Percentiles rank a stretch among this genome's conserved stretches.
phyloP scores from a whole-genome alignment of 2,113 vertebrate genomes.

The Dolichotis patagonum region DNA sequence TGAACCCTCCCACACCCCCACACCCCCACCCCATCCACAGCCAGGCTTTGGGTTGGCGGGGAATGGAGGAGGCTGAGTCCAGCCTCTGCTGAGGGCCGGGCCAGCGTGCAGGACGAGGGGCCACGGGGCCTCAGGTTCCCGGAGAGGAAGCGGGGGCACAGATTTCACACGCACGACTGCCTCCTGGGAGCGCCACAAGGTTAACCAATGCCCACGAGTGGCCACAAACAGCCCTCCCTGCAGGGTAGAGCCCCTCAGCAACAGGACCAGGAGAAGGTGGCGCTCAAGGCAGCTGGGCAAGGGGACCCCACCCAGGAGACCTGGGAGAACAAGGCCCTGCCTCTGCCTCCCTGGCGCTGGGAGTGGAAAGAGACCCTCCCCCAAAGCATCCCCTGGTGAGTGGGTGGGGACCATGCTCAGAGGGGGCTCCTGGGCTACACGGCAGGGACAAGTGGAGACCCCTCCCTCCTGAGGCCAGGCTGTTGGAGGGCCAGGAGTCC shows the following conservation, averaged over 20 bases:
- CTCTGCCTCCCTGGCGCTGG: slow-evolving; percentile 54
- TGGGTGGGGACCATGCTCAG: slow-evolving; percentile 59
- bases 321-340: accelerated
- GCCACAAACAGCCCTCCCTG: background rate
- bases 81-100: background rate
- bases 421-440: slow-evolving; percentile 38
- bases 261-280: background rate
- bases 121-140: background rate
- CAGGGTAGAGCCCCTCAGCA: accelerated
- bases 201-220: background rate
- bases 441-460: slow-evolving; percentile 54
- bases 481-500: too few species aligned
- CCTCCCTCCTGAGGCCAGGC: background rate
- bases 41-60: too few species aligned
- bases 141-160: background rate
- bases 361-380: slow-evolving; percentile 79
- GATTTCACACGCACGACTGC: accelerated
- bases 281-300: background rate
- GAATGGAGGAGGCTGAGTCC: accelerated
- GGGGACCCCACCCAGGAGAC: background rate
- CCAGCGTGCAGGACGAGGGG: too few species aligned
- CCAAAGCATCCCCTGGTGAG: slow-evolving; percentile 42
- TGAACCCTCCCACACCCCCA: background rate
- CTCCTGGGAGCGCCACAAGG: background rate
- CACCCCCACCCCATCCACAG: too few species aligned